Evolutionary conservation across 1,140 invertebrate species (phyloP).

Genomic region (Nasonia vitripennis): DNA sequence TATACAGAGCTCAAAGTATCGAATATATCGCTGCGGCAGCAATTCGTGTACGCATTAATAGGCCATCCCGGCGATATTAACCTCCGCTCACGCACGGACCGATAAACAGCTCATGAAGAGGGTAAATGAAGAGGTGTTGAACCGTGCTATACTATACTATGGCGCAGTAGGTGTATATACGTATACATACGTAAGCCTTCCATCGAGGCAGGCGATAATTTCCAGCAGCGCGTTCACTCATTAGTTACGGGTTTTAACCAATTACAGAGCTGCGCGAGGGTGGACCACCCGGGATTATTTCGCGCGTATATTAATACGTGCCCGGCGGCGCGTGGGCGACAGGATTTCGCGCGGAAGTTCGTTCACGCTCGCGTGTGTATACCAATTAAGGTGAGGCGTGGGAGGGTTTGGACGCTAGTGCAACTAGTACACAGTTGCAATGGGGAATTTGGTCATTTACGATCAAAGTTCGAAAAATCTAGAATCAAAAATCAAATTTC

Average conservation of each 20-base stretch:
- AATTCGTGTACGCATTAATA: background rate
- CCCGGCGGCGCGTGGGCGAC: no score
- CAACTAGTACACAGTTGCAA: no score
- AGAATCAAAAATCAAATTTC: no score
- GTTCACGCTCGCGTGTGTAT: background rate
- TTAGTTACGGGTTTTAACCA: constrained; percentile 4
- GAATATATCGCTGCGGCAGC: background rate
- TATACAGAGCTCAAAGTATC: background rate
- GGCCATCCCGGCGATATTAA: background rate
- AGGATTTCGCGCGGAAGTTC: background rate
- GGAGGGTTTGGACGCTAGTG: no score
- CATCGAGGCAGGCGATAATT: background rate
- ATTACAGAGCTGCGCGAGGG: background rate
- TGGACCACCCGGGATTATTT: background rate
- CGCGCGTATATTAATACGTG: background rate
- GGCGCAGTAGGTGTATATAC: background rate
- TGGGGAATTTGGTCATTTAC: no score
- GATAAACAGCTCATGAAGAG: background rate
- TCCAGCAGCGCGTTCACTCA: background rate
- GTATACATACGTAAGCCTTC: background rate
- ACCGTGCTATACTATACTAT: background rate
- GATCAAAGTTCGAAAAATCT: no score
- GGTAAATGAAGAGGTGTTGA: constrained; percentile 3
- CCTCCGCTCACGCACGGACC: no score
- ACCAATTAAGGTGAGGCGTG: no score